Evolutionary conservation across 2,797 vertebrate genomes (phyloP), one percentile per base, ranked within the genome.

Genomic region (Kryptolebias ocellatus): DNA sequence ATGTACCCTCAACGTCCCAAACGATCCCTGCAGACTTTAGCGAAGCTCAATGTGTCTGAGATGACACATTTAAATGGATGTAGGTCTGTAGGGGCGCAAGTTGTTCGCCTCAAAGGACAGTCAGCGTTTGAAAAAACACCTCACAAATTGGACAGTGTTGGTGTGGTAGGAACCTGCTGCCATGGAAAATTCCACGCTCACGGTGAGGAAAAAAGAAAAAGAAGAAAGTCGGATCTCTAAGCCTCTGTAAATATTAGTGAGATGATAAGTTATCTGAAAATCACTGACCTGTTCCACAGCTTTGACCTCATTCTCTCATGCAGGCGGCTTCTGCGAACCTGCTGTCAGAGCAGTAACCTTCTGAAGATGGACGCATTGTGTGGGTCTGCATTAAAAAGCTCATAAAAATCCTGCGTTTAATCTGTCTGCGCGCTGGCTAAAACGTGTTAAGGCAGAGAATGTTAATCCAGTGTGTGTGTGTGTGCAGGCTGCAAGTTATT

Each of bases 321-420:
- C 58, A 31, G 28, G 10, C 18, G 18, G 49, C 45, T 17, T 71
- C 50, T 17, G 1, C 68, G 68, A 81, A 72, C 69, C 50, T 47
- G 14, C 12, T 4, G 59, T 59, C 51, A 60, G 62, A 42, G 39
- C 29, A 14, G 54, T 51, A 46, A 47, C 5, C 24, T 18, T 76
- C 49, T 74, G 63, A 70, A 84, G 67, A 74, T 52, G 52, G 53
- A 42, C 46, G 20, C 16, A 76, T 67, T 72, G 67, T 78, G 74
- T 70, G 65, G 74, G 64, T 63, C 64, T 64, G 72, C 71, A 78
- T 76, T 87, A 84, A 81, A 79, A 45, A 56, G 52, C 67, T 81
- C 53, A 63, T 85, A 81, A 64, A 82, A 90, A 90, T 83, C 80
- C 81, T 60, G 67, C 53, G 50, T 83, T 88, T 91, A 90, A 90